These are phyloP conservation scores for Allophyes oxyacanthae DNA, from an alignment of 2,888 invertebrate genomes.

Conservation along the genomic window DNA sequence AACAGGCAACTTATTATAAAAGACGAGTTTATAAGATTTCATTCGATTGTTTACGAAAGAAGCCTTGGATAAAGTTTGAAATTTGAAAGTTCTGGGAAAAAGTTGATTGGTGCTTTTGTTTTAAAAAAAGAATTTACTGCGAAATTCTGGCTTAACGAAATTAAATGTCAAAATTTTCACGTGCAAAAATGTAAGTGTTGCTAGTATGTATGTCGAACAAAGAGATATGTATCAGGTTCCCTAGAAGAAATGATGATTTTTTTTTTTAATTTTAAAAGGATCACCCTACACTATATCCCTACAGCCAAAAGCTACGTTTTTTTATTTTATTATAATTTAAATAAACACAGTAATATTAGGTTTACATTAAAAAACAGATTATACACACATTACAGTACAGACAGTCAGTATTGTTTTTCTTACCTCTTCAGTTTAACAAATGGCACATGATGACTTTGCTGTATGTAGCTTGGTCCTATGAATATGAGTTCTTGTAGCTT, in stretches of 20 bases:
- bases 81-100: background rate
- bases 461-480: conserved; percentile 75
- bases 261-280: no score
- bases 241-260: no score
- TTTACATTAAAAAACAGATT: no score
- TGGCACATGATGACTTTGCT: conserved; percentile 61
- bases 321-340: no score
- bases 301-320: no score
- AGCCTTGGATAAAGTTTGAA: conserved; percentile 6
- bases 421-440: conserved; percentile 76
- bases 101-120: background rate
- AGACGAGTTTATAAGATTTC: background rate
- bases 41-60: background rate
- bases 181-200: no score
- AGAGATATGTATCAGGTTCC: no score
- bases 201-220: no score
- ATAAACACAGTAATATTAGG: no score
- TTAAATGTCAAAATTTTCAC: no score
- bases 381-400: background rate
- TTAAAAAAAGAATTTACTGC: background rate
- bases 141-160: no score
- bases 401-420: conserved; percentile 20
- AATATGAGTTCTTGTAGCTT: conserved; percentile 76
- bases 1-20: background rate
- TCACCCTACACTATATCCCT: no score